Percentiles rank a stretch among this genome's conserved stretches.
Conservation (phyloP, 2,113 vertebrate genomes). For the Austrofundulus limnaeus region DNA sequence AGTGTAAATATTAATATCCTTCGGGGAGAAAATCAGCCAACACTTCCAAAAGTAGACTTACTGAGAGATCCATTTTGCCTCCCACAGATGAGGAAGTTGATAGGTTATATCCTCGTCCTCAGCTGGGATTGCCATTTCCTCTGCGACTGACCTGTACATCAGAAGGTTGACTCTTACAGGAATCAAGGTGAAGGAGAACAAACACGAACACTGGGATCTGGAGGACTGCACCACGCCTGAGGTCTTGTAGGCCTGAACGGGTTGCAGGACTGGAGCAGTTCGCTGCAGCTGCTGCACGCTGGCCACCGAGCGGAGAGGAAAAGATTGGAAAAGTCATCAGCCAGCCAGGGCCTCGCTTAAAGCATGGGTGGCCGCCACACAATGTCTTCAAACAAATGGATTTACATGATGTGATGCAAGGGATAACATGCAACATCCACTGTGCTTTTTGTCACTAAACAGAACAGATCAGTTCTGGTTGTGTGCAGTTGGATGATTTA, state of each 20-base stretch:
- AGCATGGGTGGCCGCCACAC: constrained; percentile 81
- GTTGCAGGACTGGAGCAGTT: constrained; percentile 19
- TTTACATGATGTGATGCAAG: constrained; percentile 72
- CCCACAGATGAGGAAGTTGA: constrained; percentile 55
- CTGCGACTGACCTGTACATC: constrained; percentile 75
- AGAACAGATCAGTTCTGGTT: constrained; percentile 14
- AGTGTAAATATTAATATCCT: constrained; percentile 45
- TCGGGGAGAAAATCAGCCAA: constrained; percentile 52
- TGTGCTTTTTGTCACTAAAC: constrained; percentile 34
- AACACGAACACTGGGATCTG: constrained; percentile 67
- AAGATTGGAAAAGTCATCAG: constrained; percentile 88
- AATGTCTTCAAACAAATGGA: constrained; percentile 70
- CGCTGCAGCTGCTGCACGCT: constrained; percentile 39
- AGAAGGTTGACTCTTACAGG: constrained; percentile 78
- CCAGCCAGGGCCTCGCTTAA: constrained; percentile 47
- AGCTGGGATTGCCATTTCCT: constrained; percentile 85
- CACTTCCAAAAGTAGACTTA: constrained; percentile 50
- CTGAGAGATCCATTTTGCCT: constrained; percentile 63
- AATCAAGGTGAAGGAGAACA: constrained; percentile 84
- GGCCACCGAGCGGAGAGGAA: constrained; percentile 56
- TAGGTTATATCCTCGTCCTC: constrained; percentile 63
- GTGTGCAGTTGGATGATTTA: constrained; percentile 53
- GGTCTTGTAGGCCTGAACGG: constrained; percentile 24
- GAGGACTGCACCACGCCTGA: constrained; percentile 27
- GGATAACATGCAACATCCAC: constrained; percentile 25